Evolutionary conservation across 2,797 vertebrate species (phyloP).

Genomic region (Mallotus villosus): DNA sequence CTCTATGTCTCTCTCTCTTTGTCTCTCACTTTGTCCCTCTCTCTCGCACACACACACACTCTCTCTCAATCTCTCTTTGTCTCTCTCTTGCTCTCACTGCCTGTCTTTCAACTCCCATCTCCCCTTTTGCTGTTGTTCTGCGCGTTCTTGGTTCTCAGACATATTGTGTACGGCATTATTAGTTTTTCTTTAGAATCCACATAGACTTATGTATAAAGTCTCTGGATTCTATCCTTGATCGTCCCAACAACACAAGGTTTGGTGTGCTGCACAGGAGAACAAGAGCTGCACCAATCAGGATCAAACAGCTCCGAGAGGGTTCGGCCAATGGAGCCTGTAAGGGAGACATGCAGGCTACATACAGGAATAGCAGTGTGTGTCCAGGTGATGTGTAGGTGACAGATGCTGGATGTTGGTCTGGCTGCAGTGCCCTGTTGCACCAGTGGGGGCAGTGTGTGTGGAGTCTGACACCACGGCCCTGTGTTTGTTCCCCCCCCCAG

Average conservation of each 20-base stretch:
- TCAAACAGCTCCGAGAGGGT: too few relatives aligned
- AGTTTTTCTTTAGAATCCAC: too few relatives aligned
- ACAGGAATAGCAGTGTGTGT: background rate
- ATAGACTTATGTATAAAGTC: too few relatives aligned
- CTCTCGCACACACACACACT: background rate
- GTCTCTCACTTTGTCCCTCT: background rate
- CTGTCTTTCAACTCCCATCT: background rate
- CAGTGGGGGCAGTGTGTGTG: background rate
- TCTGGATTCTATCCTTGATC: too few relatives aligned
- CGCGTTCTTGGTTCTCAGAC: too few relatives aligned
- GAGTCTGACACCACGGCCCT: background rate
- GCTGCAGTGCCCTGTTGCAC: background rate
- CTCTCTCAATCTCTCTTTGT: background rate
- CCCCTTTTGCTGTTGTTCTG: too few relatives aligned
- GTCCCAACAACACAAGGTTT: too few relatives aligned
- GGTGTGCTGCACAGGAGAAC: too few relatives aligned
- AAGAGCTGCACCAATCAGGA: too few relatives aligned
- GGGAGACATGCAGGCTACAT: too few relatives aligned
- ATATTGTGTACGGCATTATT: too few relatives aligned
- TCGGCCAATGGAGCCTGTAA: too few relatives aligned
- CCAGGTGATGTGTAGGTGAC: background rate
- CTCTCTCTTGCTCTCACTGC: background rate
- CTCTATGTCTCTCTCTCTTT: background rate
- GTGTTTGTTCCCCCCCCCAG: constrained; percentile 29
- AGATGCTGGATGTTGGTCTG: background rate